Percentiles rank a stretch among this genome's conserved stretches.
phyloP scores from a whole-genome alignment of 2,888 invertebrate genomes.

The Chromoteleia sp. region DNA sequence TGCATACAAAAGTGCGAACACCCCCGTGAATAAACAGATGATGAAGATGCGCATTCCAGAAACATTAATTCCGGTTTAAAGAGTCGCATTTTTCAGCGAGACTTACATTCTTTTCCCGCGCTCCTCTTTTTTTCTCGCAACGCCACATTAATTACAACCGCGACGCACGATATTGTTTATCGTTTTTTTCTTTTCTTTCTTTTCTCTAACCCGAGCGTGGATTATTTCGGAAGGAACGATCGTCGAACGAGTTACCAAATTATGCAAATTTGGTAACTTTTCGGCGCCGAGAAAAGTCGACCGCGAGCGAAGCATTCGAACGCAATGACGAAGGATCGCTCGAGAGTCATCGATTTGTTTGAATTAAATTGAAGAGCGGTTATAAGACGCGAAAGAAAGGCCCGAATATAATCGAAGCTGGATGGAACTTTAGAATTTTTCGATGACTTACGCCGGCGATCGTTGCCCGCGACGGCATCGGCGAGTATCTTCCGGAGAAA shows the following conservation, averaged over 20 bases:
- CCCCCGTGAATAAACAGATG: conserved; percentile 57
- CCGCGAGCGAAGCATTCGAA: conserved; percentile 27
- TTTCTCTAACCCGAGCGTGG: neutral
- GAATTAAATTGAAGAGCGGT: conserved; percentile 59
- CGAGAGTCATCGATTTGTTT: conserved; percentile 54
- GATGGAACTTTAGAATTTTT: conserved; percentile 59
- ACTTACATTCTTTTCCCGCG: conserved; percentile 22
- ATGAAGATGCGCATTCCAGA: conserved; percentile 44
- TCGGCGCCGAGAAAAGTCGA: too few relatives aligned
- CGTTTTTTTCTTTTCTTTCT: neutral
- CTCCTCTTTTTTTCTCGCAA: conserved; percentile 15
- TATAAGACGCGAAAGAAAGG: conserved; percentile 49
- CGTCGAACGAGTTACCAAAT: conserved; percentile 15
- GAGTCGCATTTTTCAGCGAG: conserved; percentile 41
- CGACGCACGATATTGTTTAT: conserved; percentile 29
- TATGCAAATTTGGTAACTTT: too few relatives aligned
- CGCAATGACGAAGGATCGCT: conserved; percentile 40
- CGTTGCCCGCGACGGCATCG: conserved; percentile 42
- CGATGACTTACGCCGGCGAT: conserved; percentile 61
- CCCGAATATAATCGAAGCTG: conserved; percentile 59
- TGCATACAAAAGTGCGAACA: conserved; percentile 59
- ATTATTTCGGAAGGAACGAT: conserved; percentile 4
- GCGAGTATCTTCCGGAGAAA: conserved; percentile 69
- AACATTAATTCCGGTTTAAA: conserved; percentile 57
- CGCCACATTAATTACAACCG: conserved; percentile 29